Evolutionary conservation across 2,113 vertebrate genomes (phyloP), one percentile per base, ranked within the genome.

Genomic region (Leucopsar rothschildi): DNA sequence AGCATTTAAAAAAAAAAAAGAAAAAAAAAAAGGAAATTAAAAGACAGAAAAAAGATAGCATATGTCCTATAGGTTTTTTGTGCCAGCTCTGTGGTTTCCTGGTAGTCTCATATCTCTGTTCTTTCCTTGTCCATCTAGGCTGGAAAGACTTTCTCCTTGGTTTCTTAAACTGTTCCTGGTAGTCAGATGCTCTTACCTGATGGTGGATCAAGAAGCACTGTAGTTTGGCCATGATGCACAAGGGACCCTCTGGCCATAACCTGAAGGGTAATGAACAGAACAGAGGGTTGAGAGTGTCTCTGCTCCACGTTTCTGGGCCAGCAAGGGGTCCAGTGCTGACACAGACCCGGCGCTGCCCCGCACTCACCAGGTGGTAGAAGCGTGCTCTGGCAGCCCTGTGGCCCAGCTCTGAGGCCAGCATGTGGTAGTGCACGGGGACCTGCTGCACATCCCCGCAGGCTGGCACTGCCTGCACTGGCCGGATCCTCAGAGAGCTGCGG

Each of bases 331-430:
- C 64, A 7, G 7, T 75, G 50, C 42, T 69, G 45, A 20, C 37
- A 28, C 28, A 79, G 28, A 15, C 15, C 5, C 0, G 0, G 44
- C 0, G 0, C 45, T 66, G 69, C 29, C 22, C 50, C 3, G 5
- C 42, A 76, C 96, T 94, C 75, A 97, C 96, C 96, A 97, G 71
- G 66, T 96, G 61, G 57, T 95, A 96, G 84, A 96, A 93, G 14
- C 16, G 70, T 12, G 83, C 69, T 5, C 10, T 57, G 55, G 40
- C 56, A 66, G 84, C 49, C 12, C 50, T 2, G 0, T 49, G 27
- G 15, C 39, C 80, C 91, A 97, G 68, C 61, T 97, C 95, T 3
- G 65, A n/a, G 49, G 53, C 19, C 1, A 75, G 60, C 5, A 97
- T 8, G 35, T 1, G 77, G 39, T 96, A 97, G 40, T 42, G 76